Conservation (phyloP, 2,797 vertebrate genomes). For the Pseudotriccus pelzelni region DNA sequence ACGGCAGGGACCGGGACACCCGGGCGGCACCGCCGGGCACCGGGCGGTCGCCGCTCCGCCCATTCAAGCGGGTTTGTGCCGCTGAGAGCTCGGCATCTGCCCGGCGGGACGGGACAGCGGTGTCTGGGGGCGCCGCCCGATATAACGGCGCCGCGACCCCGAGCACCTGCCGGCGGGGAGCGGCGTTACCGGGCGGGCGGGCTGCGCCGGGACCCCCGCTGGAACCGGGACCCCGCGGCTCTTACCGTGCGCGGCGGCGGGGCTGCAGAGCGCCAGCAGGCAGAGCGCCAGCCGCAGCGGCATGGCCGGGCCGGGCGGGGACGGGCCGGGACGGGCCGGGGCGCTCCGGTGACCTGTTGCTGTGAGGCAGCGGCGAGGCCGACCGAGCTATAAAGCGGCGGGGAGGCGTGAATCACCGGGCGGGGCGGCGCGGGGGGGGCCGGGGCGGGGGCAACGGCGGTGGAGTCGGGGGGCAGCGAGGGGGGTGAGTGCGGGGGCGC, state of each 20-base stretch:
- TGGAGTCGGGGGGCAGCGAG: background rate
- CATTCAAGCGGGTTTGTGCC: background rate
- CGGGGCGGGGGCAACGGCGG: background rate
- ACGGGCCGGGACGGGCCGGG: background rate
- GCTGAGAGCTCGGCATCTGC: background rate
- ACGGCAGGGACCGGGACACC: background rate
- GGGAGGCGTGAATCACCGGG: conserved; percentile 8
- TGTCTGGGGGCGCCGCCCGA: background rate
- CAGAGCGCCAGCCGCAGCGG: conserved; percentile 15
- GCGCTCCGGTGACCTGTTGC: conserved; percentile 20
- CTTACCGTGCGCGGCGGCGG: conserved; percentile 17
- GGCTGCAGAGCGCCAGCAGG: conserved; percentile 4
- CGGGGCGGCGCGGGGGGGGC: background rate
- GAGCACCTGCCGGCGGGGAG: background rate
- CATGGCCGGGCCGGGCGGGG: conserved; percentile 3
- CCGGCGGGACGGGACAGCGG: background rate
- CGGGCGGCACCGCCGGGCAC: background rate
- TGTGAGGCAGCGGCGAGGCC: background rate
- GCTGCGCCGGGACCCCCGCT: background rate
- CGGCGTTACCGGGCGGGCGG: background rate
- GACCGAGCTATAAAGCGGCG: background rate
- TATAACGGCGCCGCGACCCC: background rate
- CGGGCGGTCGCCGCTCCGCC: background rate
- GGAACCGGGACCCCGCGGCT: background rate
- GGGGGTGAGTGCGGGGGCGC: background rate